A percentile compares a stretch with the other conserved stretches of the same genome.
Conservation (phyloP, 1,140 invertebrate species). For the Daktulosphaira vitifoliae region DNA sequence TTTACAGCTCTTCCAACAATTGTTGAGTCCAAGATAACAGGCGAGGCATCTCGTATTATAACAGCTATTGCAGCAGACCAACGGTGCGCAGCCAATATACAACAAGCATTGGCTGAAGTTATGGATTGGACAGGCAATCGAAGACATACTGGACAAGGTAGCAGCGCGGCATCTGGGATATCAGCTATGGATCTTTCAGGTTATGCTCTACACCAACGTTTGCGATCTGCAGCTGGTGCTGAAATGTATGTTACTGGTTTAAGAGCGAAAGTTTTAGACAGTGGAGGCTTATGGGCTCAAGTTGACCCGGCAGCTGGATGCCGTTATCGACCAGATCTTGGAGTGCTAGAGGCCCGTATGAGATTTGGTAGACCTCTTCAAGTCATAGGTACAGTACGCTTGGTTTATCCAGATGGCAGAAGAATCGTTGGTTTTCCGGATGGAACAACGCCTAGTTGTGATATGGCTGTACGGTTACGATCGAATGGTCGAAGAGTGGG, state of each 20-base stretch:
- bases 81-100: slow-evolving; percentile 9
- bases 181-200: slow-evolving; percentile 50
- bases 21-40: neutral
- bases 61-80: neutral
- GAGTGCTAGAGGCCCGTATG: slow-evolving; percentile 63
- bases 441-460: slow-evolving; percentile 51
- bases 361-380: slow-evolving; percentile 63
- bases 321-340: slow-evolving; percentile 57
- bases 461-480: slow-evolving; percentile 66
- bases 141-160: neutral
- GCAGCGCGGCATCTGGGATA: neutral
- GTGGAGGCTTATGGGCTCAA: slow-evolving; percentile 42
- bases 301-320: slow-evolving; percentile 54
- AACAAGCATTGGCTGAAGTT: slow-evolving; percentile 3
- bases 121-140: neutral
- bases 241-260: slow-evolving; percentile 59
- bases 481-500: slow-evolving; percentile 50
- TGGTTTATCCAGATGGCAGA: slow-evolving; percentile 38
- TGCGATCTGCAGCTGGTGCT: slow-evolving; percentile 49
- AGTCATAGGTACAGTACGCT: slow-evolving; percentile 51
- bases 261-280: slow-evolving; percentile 50
- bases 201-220: slow-evolving; percentile 53
- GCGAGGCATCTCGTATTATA: neutral
- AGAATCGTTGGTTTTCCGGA: slow-evolving; percentile 35
- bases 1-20: neutral